A percentile compares a stretch with the other conserved stretches of the same genome.
These are phyloP conservation scores for Betta splendens DNA, from an alignment of 2,797 vertebrate species.

Conservation along the genomic window DNA sequence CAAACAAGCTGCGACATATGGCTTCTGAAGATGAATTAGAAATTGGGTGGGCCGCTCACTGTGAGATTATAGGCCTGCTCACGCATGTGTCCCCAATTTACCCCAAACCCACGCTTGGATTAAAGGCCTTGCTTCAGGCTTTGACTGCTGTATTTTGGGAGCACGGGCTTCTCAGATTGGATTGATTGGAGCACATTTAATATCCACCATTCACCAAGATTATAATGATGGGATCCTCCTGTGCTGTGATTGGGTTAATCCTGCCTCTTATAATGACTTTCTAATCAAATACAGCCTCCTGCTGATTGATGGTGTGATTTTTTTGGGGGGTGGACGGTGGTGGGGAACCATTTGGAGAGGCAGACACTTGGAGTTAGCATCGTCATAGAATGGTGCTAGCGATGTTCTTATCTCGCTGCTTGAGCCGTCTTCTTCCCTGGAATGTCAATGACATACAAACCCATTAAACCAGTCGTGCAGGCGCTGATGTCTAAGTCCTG, in stretches of 20 bases:
- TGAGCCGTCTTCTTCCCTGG: slow-evolving; percentile 22
- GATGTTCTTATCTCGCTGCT: background rate
- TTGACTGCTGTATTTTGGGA: slow-evolving; percentile 32
- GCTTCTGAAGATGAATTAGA: slow-evolving; percentile 65
- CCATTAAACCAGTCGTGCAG: slow-evolving; percentile 47
- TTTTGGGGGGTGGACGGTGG: background rate
- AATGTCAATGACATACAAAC: slow-evolving; percentile 31
- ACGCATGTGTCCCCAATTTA: slow-evolving; percentile 41
- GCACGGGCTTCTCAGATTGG: slow-evolving; percentile 28
- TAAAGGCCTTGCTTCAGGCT: slow-evolving; percentile 62
- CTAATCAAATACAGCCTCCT: slow-evolving; percentile 45
- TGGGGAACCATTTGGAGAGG: background rate
- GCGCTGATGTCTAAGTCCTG: slow-evolving; percentile 28
- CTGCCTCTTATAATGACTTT: slow-evolving; percentile 45
- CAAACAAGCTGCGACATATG: slow-evolving; percentile 59
- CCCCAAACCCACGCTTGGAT: slow-evolving; percentile 57
- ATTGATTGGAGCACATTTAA: slow-evolving; percentile 48
- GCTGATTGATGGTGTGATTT: slow-evolving; percentile 34
- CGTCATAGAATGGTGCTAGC: background rate
- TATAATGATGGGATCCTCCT: slow-evolving; percentile 64
- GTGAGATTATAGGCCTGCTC: slow-evolving; percentile 62
- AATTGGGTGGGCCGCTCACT: slow-evolving; percentile 53
- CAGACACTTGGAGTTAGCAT: background rate
- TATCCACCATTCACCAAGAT: slow-evolving; percentile 46
- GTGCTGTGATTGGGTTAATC: slow-evolving; percentile 70